Conservation (phyloP, 2,113 vertebrate genomes). For the Bostrychus sinensis region DNA sequence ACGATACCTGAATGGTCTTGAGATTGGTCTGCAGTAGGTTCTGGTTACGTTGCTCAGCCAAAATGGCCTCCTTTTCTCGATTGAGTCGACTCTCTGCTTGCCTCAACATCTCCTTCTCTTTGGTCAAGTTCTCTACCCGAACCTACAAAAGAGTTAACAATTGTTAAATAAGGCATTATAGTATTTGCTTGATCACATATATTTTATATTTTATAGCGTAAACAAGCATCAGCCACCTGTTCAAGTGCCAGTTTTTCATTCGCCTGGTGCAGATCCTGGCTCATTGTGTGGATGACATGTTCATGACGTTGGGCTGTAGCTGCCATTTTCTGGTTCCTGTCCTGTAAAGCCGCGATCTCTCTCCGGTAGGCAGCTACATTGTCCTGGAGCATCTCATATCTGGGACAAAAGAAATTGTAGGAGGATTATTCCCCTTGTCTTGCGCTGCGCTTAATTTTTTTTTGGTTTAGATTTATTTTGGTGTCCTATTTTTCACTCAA, state of each 20-base stretch:
- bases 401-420: slow-evolving; percentile 46
- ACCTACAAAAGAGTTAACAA: slow-evolving; percentile 73
- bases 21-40: slow-evolving; percentile 92
- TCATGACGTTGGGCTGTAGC: slow-evolving; percentile 89
- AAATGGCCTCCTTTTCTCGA: slow-evolving; percentile 89
- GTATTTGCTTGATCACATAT: too few relatives aligned
- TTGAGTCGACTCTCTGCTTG: slow-evolving; percentile 87
- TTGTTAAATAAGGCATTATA: neutral
- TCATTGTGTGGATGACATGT: slow-evolving; percentile 92
- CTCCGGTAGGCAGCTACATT: slow-evolving; percentile 89
- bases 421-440: too few relatives aligned
- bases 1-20: slow-evolving; percentile 93
- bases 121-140: slow-evolving; percentile 89
- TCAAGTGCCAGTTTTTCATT: slow-evolving; percentile 90
- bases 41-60: slow-evolving; percentile 91
- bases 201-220: neutral
- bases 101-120: slow-evolving; percentile 92
- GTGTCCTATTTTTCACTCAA: too few relatives aligned
- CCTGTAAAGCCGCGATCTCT: slow-evolving; percentile 88
- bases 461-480: too few relatives aligned
- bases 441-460: too few relatives aligned
- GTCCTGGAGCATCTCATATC: slow-evolving; percentile 96
- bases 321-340: slow-evolving; percentile 88
- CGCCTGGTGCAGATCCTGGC: slow-evolving; percentile 89
- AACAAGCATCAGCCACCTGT: slow-evolving; percentile 79